phyloP scores from a whole-genome alignment of 2,113 vertebrate genomes.

The Argyrosomus japonicus region DNA sequence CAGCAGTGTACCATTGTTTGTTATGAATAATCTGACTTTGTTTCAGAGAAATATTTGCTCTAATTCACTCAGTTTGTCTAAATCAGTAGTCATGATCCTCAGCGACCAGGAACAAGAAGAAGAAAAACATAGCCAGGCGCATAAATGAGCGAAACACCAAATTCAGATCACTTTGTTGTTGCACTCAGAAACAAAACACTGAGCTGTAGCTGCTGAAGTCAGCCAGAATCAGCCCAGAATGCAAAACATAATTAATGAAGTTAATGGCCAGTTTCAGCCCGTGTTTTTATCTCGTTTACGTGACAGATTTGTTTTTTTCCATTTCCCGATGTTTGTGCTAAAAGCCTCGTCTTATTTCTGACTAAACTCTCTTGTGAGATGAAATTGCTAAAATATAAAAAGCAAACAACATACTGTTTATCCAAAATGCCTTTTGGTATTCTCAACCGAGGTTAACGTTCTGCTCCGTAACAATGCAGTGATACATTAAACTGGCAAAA shows the following conservation, averaged over 20 bases:
- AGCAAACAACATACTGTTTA: not conserved
- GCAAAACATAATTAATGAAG: not conserved
- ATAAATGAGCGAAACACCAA: not conserved
- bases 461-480: not conserved
- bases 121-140: not conserved
- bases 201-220: not conserved
- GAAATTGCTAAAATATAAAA: not conserved
- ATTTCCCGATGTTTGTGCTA: not conserved
- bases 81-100: not conserved
- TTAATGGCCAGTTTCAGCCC: not conserved
- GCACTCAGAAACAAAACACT: not conserved
- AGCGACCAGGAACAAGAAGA: not conserved
- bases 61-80: not conserved
- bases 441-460: not conserved
- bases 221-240: not conserved
- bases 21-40: not conserved
- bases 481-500: not conserved
- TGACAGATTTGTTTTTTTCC: not conserved
- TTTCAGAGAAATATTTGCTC: not conserved
- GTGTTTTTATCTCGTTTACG: slow-evolving; percentile 7
- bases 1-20: not conserved
- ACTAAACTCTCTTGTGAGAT: not conserved
- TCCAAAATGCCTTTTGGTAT: not conserved
- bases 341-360: not conserved
- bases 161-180: slow-evolving; percentile 4